Percentiles rank a stretch among this genome's conserved stretches.
Conservation (phyloP, 2,797 vertebrate genomes). For the Lagocephalus sceleratus region DNA sequence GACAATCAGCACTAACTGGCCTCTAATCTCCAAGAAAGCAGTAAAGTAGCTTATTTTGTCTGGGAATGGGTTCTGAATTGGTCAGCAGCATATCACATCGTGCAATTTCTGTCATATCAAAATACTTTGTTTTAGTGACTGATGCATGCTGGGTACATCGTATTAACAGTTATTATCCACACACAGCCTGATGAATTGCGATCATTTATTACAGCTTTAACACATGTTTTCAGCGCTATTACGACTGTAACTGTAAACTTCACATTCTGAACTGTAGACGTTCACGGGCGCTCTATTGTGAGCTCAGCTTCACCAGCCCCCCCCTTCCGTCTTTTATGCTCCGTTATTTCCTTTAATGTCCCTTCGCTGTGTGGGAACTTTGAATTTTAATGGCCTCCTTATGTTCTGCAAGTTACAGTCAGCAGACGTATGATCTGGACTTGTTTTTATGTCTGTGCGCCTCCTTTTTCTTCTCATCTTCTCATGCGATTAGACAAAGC, state of each 20-base stretch:
- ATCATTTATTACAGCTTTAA: constrained; percentile 6
- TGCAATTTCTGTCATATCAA: too few relatives aligned
- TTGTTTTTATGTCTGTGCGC: constrained; percentile 12
- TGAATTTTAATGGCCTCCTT: constrained; percentile 48
- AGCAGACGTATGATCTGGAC: constrained; percentile 32
- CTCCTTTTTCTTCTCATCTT: background rate
- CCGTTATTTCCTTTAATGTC: constrained; percentile 56
- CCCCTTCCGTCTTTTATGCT: constrained; percentile 53
- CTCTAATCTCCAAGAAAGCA: too few relatives aligned
- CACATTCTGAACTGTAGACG: constrained; percentile 24
- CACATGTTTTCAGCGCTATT: constrained; percentile 15
- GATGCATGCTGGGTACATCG: too few relatives aligned
- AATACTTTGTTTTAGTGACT: too few relatives aligned
- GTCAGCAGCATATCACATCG: too few relatives aligned
- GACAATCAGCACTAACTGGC: too few relatives aligned
- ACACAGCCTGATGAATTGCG: too few relatives aligned
- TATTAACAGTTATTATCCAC: too few relatives aligned
- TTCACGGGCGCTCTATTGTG: constrained; percentile 24
- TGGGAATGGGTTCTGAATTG: too few relatives aligned
- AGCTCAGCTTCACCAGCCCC: constrained; percentile 28
- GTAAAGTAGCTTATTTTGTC: too few relatives aligned
- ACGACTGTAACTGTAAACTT: constrained; percentile 6
- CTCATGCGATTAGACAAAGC: constrained; percentile 22
- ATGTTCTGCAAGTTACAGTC: constrained; percentile 43
- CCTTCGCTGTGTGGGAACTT: constrained; percentile 41